phyloP scores from a whole-genome alignment of 1,140 invertebrate genomes.

The Brachionus rubens region DNA sequence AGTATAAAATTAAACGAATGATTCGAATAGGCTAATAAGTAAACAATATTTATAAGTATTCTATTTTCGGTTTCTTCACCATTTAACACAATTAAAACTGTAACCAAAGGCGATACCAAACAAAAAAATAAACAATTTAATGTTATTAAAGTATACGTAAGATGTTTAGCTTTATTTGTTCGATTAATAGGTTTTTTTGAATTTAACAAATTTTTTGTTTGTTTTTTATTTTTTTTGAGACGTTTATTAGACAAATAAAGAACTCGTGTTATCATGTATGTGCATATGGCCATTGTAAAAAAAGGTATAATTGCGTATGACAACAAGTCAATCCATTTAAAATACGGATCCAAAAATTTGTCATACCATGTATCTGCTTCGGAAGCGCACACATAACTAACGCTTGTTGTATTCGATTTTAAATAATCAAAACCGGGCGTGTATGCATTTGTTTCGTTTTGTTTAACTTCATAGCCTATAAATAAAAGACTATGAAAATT shows the following conservation, averaged over 20 bases:
- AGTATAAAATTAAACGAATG: slow-evolving; percentile 45
- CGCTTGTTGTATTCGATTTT: neutral
- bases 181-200: neutral
- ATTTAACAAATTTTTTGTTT: neutral
- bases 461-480: slow-evolving; percentile 9
- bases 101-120: slow-evolving; percentile 3
- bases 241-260: slow-evolving; percentile 1
- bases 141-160: slow-evolving; percentile 41
- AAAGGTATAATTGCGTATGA: slow-evolving; percentile 38
- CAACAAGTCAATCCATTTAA: slow-evolving; percentile 31
- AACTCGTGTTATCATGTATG: slow-evolving; percentile 26
- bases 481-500: slow-evolving; percentile 41
- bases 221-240: slow-evolving; percentile 24
- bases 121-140: slow-evolving; percentile 33
- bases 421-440: neutral
- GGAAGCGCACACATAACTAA: neutral
- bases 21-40: slow-evolving; percentile 46
- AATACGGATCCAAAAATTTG: slow-evolving; percentile 24
- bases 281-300: slow-evolving; percentile 31
- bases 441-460: neutral
- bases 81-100: neutral
- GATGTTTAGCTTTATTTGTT: slow-evolving; percentile 9
- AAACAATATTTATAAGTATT: slow-evolving; percentile 36
- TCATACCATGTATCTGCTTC: slow-evolving; percentile 1
- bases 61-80: slow-evolving; percentile 31